Conservation (phyloP, 2,888 invertebrate species). For the Carpatolechia fugitivella region DNA sequence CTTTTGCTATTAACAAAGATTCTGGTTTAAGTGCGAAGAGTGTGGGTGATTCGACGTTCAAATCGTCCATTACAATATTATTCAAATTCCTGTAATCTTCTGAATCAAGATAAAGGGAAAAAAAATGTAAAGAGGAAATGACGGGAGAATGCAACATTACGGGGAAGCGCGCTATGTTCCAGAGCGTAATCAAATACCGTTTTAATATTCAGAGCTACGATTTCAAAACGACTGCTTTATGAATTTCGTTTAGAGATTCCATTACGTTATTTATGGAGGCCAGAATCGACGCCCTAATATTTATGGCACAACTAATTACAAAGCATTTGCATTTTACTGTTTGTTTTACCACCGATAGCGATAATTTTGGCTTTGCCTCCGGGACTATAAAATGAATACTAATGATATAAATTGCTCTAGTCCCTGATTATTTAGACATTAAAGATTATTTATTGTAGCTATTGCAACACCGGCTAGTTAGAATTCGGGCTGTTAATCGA, state of each 20-base stretch:
- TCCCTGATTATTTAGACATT: constrained; percentile 16
- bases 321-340: constrained; percentile 54
- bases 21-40: neutral
- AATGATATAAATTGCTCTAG: constrained; percentile 1
- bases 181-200: constrained; percentile 16
- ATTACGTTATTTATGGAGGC: constrained; percentile 53
- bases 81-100: neutral
- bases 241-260: constrained; percentile 46
- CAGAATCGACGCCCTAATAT: constrained; percentile 45
- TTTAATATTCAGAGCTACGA: constrained; percentile 43
- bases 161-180: constrained; percentile 10
- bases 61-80: neutral
- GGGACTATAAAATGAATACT: constrained; percentile 12
- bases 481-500: constrained; percentile 1
- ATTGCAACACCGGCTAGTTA: constrained; percentile 12
- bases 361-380: constrained; percentile 22
- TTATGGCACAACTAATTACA: constrained; percentile 56
- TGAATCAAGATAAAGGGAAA: constrained; percentile 3
- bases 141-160: constrained; percentile 7
- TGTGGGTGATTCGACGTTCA: neutral
- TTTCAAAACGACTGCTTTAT: constrained; percentile 45
- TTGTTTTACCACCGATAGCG: constrained; percentile 41
- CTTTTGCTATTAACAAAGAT: neutral
- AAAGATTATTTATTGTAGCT: constrained; percentile 15
- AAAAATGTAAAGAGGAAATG: constrained; percentile 8